These are phyloP conservation scores for Blennius ocellaris DNA, from an alignment of 2,113 vertebrate genomes.

Conservation along the genomic window DNA sequence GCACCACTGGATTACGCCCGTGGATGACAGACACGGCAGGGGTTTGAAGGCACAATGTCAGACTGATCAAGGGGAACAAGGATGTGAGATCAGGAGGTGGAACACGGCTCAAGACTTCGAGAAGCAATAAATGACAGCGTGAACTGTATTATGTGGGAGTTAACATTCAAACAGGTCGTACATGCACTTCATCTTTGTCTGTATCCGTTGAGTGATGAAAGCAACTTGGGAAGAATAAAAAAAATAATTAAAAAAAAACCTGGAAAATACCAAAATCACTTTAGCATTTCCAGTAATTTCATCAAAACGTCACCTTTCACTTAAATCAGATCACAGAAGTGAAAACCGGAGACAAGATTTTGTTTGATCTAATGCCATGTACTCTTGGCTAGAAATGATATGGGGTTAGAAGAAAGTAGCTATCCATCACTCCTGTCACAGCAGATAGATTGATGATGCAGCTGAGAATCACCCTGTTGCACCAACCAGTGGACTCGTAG, in stretches of 20 bases:
- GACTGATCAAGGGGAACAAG: constrained; percentile 14
- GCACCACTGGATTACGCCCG: constrained; percentile 36
- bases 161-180: background rate
- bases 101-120: background rate
- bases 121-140: background rate
- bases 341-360: constrained; percentile 26
- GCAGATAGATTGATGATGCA: constrained; percentile 3
- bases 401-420: background rate
- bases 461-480: constrained; percentile 27
- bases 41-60: constrained; percentile 28
- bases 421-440: constrained; percentile 18
- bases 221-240: constrained; percentile 22
- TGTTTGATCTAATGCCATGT: constrained; percentile 14
- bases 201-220: constrained; percentile 21
- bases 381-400: constrained; percentile 17
- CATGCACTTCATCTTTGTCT: background rate
- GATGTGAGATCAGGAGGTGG: background rate
- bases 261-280: too few species aligned
- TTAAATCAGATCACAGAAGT: background rate
- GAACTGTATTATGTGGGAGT: background rate
- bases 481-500: constrained; percentile 22
- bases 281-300: constrained; percentile 4
- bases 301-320: constrained; percentile 36
- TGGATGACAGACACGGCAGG: constrained; percentile 21
- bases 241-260: background rate